These are phyloP conservation scores for Phyllostomus hastatus DNA, from an alignment of 2,113 vertebrate genomes.

Conservation along the genomic window DNA sequence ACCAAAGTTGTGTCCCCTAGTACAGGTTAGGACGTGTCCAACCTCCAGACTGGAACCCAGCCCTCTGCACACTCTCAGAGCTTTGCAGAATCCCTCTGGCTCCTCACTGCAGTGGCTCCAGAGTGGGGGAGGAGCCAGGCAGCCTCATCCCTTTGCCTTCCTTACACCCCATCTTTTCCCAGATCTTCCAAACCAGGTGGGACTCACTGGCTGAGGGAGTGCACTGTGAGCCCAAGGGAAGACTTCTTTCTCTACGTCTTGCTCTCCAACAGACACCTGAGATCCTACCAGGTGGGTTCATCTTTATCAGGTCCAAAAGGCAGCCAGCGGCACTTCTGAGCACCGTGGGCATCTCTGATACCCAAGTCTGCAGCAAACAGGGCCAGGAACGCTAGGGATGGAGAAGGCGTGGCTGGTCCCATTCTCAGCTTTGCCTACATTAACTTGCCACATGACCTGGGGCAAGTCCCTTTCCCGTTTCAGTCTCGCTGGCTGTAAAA, in stretches of 20 bases:
- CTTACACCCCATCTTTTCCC: neutral
- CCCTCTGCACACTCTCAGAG: neutral
- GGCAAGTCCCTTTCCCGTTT: neutral
- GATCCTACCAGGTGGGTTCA: neutral
- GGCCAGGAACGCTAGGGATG: neutral
- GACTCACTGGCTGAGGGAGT: neutral
- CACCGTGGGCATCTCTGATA: neutral
- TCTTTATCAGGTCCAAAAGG: neutral
- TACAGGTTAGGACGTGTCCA: neutral
- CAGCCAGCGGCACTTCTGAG: neutral
- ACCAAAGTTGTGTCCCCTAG: neutral
- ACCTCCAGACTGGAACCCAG: neutral
- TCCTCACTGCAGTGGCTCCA: neutral
- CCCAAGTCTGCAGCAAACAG: neutral
- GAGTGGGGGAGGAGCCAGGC: accelerated
- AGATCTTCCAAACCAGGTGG: neutral
- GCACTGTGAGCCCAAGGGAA: neutral
- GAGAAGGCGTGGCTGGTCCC: neutral
- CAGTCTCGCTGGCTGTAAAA: neutral
- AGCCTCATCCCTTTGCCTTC: neutral
- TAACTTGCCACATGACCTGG: neutral
- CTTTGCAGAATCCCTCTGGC: neutral
- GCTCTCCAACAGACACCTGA: neutral
- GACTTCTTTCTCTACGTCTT: neutral
- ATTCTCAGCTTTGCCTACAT: neutral